Conservation (phyloP, 2,113 vertebrate species). For the Mystacornis crossleyi region DNA sequence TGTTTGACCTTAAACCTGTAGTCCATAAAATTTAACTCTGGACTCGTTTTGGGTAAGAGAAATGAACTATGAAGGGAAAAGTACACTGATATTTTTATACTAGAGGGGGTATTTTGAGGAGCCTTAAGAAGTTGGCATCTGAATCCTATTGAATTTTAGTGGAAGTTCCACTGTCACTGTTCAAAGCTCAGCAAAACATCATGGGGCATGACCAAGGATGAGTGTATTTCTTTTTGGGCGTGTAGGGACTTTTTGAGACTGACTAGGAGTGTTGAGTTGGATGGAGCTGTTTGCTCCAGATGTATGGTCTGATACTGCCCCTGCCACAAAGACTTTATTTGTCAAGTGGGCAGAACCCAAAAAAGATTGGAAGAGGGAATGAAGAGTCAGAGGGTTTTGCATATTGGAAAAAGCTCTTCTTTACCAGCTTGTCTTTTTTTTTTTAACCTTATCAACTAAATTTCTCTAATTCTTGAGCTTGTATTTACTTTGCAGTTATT, state of each 20-base stretch:
- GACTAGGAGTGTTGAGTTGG: accelerated
- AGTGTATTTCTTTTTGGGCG: not conserved
- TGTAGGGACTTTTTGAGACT: not conserved
- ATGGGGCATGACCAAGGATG: not conserved
- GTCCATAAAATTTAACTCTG: not conserved
- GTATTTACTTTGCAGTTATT: not conserved
- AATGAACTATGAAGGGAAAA: not conserved
- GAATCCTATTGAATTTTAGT: not conserved
- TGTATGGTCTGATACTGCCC: not conserved
- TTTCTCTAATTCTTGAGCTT: not conserved
- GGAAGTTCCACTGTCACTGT: not conserved
- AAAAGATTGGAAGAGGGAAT: not conserved
- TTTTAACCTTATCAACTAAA: not conserved
- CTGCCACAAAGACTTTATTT: not conserved
- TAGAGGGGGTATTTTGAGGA: not conserved
- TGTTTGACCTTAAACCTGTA: not conserved
- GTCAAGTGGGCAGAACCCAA: not conserved
- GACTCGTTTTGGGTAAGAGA: not conserved
- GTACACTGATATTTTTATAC: not conserved
- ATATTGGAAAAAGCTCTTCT: not conserved
- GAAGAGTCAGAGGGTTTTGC: not conserved
- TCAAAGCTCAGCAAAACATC: not conserved
- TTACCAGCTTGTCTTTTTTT: not conserved
- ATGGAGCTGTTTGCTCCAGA: not conserved
- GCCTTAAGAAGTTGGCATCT: not conserved